Base-by-base conservation (phyloP, 2,888 invertebrate genomes). In the Itoplectis maculator region DNA sequence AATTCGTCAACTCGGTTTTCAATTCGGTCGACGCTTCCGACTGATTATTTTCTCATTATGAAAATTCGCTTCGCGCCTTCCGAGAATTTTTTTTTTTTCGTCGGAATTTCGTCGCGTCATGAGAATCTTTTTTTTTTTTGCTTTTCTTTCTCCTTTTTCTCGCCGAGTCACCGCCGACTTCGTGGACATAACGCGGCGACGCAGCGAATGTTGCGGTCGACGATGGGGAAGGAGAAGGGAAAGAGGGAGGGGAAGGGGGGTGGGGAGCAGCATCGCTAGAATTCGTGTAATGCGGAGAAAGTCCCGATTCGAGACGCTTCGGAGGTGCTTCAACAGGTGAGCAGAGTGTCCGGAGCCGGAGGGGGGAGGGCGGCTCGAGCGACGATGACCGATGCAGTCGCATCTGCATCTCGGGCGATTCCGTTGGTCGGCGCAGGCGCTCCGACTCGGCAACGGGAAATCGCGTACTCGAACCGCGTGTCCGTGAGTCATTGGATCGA, bases 201-300 rank as follows among this genome's bases (percentile, higher is more conserved):
- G n/a, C n/a, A n/a, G n/a, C n/a, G n/a, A n/a, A n/a, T n/a, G n/a
- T n/a, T n/a, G n/a, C n/a, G n/a, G n/a, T n/a, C n/a, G n/a, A n/a
- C n/a, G n/a, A n/a, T n/a, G n/a, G n/a, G n/a, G n/a, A n/a, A n/a
- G n/a, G n/a, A n/a, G n/a, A n/a, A n/a, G n/a, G n/a, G n/a, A n/a
- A n/a, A n/a, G n/a, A n/a, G n/a, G n/a, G n/a, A n/a, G n/a, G n/a
- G n/a, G n/a, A n/a, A n/a, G 40, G n/a, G 59, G 69, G 51, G 35
- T 49, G 61, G 45, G 45, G 51, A 75, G 74, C 15, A 49, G 66
- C 35, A 51, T 49, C 79, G 74, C 73, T 84, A 84, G 84, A 85
- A 86, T 85, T 82, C 74, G 82, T 86, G 59, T 81, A 82, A 79
- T 54, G 83, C 49, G 84, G 86, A 86, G 86, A 86, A 86, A 86